Base-by-base conservation (phyloP, 2,888 invertebrate genomes). In the Drosophila tanythrix region DNA sequence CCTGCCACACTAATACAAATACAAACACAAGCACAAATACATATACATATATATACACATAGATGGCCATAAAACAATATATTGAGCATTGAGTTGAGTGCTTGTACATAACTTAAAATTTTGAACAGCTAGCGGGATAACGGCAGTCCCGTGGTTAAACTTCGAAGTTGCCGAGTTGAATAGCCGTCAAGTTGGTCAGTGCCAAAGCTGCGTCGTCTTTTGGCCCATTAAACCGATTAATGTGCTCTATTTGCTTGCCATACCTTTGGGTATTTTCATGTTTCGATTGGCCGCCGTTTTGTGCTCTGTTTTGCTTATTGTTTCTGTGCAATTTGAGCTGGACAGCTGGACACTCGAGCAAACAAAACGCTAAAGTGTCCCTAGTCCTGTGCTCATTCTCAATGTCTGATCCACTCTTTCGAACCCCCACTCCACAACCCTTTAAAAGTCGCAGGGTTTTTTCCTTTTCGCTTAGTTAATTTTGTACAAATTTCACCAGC, bases 171-270 rank as follows among this genome's bases (percentile, higher is more conserved):
- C 7, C 31, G 55, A 63, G 82, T 77, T 77, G 64, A 88, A 80
- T 59, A 73, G 68, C 57, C 77, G 63, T 50, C 66, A 73, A 71
- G 56, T 83, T 80, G 81, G 74, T 68, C 74, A 76, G 70, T 74
- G 76, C 71, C 71, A 46, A 46, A 46, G 46, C 46, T 29, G 48
- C 36, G 46, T 38, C 69, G 46, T 8, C 46, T 15, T 46, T 46
- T 61, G 55, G 75, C 81, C 81, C 82, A 89, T 88, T 89, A 89
- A 85, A 88, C 86, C 89, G 86, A 86, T 86, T 86, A 86, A 89
- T 86, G 87, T 85, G 83, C 90, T 81, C 79, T 89, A 82, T 86
- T 86, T 88, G 86, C 83, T 56, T 74, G 75, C 88, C 88, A 63
- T 89, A 79, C 88, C 86, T 85, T 72, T 51, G 43, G 50, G 60